A percentile compares a stretch with the other conserved stretches of the same genome.
Evolutionary conservation across 53 echinoderm and acorn worm genomes (phyloP).

Genomic region (Henricia sp.): DNA sequence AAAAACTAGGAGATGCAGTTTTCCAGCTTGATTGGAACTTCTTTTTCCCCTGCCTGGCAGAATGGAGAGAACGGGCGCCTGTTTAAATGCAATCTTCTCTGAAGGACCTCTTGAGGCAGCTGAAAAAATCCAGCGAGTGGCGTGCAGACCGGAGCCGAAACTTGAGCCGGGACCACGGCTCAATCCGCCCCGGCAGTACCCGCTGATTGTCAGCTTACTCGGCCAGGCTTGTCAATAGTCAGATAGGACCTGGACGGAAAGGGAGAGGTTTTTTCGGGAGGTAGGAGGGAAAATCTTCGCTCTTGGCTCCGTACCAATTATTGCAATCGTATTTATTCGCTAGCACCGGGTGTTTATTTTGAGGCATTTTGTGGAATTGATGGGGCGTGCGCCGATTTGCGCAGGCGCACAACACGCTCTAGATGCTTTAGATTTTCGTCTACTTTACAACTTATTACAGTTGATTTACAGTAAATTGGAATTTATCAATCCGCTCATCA

Average conservation of each 20-base stretch:
- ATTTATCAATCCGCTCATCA: too few species aligned
- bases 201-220: conserved; percentile 64
- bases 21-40: conserved; percentile 60
- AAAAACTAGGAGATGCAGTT: conserved; percentile 22
- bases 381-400: conserved; percentile 34
- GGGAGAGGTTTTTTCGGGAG: neutral
- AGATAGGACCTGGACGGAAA: conserved; percentile 6
- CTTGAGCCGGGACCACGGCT: conserved; percentile 61
- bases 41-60: conserved; percentile 8
- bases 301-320: conserved; percentile 42
- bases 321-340: conserved; percentile 66
- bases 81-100: conserved; percentile 70
- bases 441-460: too few species aligned
- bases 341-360: conserved; percentile 58
- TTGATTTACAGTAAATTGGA: too few species aligned
- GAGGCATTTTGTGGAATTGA: conserved; percentile 18
- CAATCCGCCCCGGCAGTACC: conserved; percentile 44
- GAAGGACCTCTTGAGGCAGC: conserved; percentile 66
- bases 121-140: conserved; percentile 65
- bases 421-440: too few species aligned
- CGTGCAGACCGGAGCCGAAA: conserved; percentile 61
- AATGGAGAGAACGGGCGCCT: conserved; percentile 67
- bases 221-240: conserved; percentile 45
- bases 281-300: neutral
- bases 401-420: too few species aligned